A percentile compares a stretch with the other conserved stretches of the same genome.
Conservation (phyloP, 2,797 vertebrate species). For the Lateolabrax maculatus region DNA sequence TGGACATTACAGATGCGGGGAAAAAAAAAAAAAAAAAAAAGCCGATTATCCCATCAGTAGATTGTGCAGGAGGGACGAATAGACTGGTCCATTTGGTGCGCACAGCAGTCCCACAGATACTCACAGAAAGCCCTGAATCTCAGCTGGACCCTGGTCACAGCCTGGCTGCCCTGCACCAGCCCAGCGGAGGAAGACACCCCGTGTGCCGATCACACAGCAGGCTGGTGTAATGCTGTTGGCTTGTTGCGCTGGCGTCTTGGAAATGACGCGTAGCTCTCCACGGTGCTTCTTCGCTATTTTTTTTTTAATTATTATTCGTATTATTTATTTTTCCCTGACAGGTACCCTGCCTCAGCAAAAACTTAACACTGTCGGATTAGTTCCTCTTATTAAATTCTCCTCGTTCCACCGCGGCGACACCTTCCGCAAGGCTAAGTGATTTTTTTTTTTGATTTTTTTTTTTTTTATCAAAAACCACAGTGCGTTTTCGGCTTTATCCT, state of each 20-base stretch:
- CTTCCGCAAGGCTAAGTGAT: slow-evolving; percentile 57
- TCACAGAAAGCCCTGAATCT: slow-evolving; percentile 68
- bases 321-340: too few relatives aligned
- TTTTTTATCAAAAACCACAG: slow-evolving; percentile 38
- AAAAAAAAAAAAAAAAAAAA: slow-evolving; percentile 35
- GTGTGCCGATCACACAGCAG: slow-evolving; percentile 65
- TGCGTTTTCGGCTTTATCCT: slow-evolving; percentile 58
- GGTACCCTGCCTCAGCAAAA: slow-evolving; percentile 72
- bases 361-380: slow-evolving; percentile 73
- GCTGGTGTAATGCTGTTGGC: slow-evolving; percentile 62
- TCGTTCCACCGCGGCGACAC: slow-evolving; percentile 43
- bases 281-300: slow-evolving; percentile 50
- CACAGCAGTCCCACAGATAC: slow-evolving; percentile 68
- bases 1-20: slow-evolving; percentile 45
- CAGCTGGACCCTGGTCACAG: slow-evolving; percentile 60
- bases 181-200: slow-evolving; percentile 56
- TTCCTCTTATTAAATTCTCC: slow-evolving; percentile 41
- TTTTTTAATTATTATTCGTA: too few relatives aligned
- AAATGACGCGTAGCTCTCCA: slow-evolving; percentile 76
- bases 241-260: slow-evolving; percentile 79
- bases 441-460: too few relatives aligned
- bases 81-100: slow-evolving; percentile 63
- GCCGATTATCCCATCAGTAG: slow-evolving; percentile 40
- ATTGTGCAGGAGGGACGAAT: slow-evolving; percentile 43
- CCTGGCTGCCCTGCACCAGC: slow-evolving; percentile 68